Evolutionary conservation across 2,888 invertebrate genomes (phyloP), one percentile per base, ranked within the genome.

Genomic region (Biston stratarius): DNA sequence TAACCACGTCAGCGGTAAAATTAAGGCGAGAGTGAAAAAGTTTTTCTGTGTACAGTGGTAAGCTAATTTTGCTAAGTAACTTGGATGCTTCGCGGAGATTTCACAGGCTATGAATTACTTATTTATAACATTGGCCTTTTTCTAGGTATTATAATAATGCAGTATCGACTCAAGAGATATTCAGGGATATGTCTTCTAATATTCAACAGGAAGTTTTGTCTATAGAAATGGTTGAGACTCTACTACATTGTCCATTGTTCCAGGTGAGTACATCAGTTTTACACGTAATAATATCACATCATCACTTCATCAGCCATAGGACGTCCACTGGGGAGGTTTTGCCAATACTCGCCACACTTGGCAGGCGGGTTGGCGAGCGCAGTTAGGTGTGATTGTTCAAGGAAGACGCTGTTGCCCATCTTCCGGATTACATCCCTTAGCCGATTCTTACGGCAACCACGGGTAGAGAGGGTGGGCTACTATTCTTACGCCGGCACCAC

Each of bases 41-140:
- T 94, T 91, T 77, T 94, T 94, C 79, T 81, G 85, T 67, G 92
- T 91, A 38, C 93, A 93, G 70, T 94, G 93, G 93, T 92, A 72
- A 83, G 87, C 55, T 61, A 47, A 64, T 69, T 73, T 70, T n/a
- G 7, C 38, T 70, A 55, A 64, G 40, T 63, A 69, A 65, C 47
- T 38, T 47, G 38, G 51, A 7, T 49, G 45, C 38, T 48, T 61
- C 34, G 48, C 42, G 8, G 45, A 53, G n/a, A 34, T 51, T 38
- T 36, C 8, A n/a, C n/a, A 38, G 14, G 15, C 1, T 9, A 0
- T 9, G 12, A 55, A 12, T 10, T 42, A 1, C 3, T 24, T 24
- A 24, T 42, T 42, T 56, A 57, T 15, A 57, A 36, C 15, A 8
- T 6, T 1, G 33, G 33, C 34, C 34, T 14, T 36, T 55, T 49